Evolutionary conservation across 2,797 vertebrate genomes (phyloP).

Genomic region (Characodon lateralis): DNA sequence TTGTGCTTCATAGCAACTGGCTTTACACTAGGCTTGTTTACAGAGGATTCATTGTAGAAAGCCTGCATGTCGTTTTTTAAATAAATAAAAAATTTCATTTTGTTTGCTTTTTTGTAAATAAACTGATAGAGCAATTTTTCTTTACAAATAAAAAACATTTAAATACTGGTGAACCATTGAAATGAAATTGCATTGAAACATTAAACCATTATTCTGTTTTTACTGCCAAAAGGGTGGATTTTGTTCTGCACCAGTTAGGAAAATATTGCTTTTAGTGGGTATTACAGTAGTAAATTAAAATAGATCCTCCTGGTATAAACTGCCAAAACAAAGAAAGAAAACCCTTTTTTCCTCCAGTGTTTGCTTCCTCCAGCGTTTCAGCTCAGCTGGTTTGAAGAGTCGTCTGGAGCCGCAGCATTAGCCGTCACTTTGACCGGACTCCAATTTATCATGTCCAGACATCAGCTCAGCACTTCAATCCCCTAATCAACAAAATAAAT

Average conservation of each 20-base stretch:
- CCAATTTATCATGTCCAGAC: slow-evolving; percentile 52
- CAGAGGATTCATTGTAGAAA: slow-evolving; percentile 48
- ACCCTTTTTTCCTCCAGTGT: slow-evolving; percentile 9
- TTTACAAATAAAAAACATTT: slow-evolving; percentile 44
- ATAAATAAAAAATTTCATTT: slow-evolving; percentile 44
- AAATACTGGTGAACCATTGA: slow-evolving; percentile 27
- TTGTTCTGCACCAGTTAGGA: not conserved
- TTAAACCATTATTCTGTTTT: not conserved
- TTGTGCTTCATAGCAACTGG: slow-evolving; percentile 61
- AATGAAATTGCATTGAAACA: not conserved
- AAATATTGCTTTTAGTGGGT: not conserved
- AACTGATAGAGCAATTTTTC: slow-evolving; percentile 47
- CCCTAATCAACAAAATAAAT: slow-evolving; percentile 62
- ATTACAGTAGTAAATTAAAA: not conserved
- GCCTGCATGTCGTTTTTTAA: slow-evolving; percentile 60
- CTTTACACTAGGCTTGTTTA: slow-evolving; percentile 60
- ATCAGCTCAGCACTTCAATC: slow-evolving; percentile 49
- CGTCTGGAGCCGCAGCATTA: slow-evolving; percentile 72
- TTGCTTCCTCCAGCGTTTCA: slow-evolving; percentile 47
- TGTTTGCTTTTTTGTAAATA: slow-evolving; percentile 60
- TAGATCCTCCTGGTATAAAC: not conserved
- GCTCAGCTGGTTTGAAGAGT: slow-evolving; percentile 68
- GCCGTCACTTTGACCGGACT: slow-evolving; percentile 45
- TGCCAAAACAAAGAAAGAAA: not conserved
- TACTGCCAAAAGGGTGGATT: too few relatives aligned